Conservation (phyloP, 1,140 invertebrate genomes). For the Bombus ignitus region DNA sequence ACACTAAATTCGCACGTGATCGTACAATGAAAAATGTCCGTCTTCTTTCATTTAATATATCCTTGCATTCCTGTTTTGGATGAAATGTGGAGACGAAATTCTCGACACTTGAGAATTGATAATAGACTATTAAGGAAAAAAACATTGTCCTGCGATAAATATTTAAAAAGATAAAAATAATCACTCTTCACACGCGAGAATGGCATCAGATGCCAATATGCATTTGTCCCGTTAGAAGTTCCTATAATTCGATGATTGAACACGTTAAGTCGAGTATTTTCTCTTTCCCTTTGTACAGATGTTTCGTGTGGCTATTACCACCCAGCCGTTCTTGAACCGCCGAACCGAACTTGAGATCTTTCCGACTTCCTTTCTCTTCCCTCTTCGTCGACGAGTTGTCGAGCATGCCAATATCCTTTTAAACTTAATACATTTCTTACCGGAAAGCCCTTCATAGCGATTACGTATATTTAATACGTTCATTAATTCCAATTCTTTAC, state of each 20-base stretch:
- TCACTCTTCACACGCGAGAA: conserved; percentile 50
- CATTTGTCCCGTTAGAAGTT: conserved; percentile 22
- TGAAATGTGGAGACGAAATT: conserved; percentile 6
- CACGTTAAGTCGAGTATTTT: conserved; percentile 2
- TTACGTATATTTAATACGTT: background rate
- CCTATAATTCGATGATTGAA: background rate
- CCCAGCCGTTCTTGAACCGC: background rate
- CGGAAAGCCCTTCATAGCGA: background rate
- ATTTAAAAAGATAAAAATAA: conserved; percentile 54
- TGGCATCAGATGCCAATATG: background rate
- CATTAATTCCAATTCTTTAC: background rate
- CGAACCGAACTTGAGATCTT: background rate
- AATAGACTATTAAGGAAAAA: background rate
- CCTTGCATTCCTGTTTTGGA: background rate
- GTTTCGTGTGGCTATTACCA: background rate
- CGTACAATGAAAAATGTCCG: conserved; percentile 59
- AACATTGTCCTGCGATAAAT: conserved; percentile 38
- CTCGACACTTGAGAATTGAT: conserved; percentile 19
- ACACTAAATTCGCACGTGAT: conserved; percentile 54
- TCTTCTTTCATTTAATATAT: conserved; percentile 29
- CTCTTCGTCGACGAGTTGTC: background rate
- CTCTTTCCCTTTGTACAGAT: background rate
- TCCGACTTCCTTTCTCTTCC: background rate
- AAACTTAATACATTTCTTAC: background rate
- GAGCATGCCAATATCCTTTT: background rate